A percentile compares a stretch with the other conserved stretches of the same genome.
Evolutionary conservation across 2,113 vertebrate species (phyloP).

Genomic region (Melanerpes formicivorus): DNA sequence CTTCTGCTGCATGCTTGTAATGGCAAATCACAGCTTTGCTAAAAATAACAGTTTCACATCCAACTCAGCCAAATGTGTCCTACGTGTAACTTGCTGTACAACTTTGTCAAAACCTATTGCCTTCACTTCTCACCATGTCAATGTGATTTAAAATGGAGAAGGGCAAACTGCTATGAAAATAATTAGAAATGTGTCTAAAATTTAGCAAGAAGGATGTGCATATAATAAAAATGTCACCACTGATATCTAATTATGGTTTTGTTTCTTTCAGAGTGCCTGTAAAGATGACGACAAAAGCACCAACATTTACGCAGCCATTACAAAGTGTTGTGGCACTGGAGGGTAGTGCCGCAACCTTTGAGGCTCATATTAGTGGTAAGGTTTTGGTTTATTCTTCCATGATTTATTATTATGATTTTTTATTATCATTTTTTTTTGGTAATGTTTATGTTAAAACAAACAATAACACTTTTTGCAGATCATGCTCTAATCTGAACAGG

Average conservation of each 20-base stretch:
- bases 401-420: not conserved
- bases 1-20: not conserved
- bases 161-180: not conserved
- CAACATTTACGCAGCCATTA: constrained; percentile 93
- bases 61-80: not conserved
- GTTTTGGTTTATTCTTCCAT: not conserved
- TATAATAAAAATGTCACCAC: not conserved
- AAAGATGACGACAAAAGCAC: constrained; percentile 93
- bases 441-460: not conserved
- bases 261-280: constrained; percentile 87
- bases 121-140: not conserved
- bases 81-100: not conserved
- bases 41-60: not conserved
- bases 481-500: not conserved
- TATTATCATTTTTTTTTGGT: not conserved
- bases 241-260: constrained; percentile 5
- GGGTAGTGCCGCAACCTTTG: constrained; percentile 99
- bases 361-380: constrained; percentile 99
- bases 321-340: constrained; percentile 99
- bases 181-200: not conserved
- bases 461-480: fast-evolving
- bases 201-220: not conserved
- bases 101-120: not conserved
- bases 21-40: not conserved
- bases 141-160: not conserved